Conservation (phyloP, 2,888 invertebrate genomes). For the Sthenelais limicola region DNA sequence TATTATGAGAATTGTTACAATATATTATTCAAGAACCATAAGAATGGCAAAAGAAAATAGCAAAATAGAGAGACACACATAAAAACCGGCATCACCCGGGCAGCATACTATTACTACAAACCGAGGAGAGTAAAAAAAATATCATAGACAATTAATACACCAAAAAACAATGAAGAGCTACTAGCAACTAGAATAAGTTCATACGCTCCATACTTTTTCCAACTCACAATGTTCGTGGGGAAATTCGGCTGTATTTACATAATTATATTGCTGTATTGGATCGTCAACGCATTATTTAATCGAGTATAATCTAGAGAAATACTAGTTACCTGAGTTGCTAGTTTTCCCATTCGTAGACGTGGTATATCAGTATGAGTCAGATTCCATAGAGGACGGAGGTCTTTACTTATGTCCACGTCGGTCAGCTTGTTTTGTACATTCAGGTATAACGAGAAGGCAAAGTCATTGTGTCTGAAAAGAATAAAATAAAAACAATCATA, state of each 20-base stretch:
- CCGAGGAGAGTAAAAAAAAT: no score
- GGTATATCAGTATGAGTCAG: constrained; percentile 88
- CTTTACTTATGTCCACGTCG: constrained; percentile 75
- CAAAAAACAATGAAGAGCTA: neutral
- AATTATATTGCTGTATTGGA: neutral
- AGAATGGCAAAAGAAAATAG: no score
- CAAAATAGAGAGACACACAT: no score
- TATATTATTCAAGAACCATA: no score
- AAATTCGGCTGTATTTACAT: no score
- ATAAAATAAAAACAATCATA: no score
- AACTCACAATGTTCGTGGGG: neutral
- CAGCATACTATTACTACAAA: no score
- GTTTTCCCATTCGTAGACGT: constrained; percentile 83
- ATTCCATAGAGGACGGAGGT: constrained; percentile 74
- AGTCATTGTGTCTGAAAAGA: constrained; percentile 64
- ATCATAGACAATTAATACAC: no score
- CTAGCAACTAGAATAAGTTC: neutral
- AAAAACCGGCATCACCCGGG: no score
- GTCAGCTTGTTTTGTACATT: constrained; percentile 56
- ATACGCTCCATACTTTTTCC: neutral
- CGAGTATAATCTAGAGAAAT: no score
- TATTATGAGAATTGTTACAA: no score
- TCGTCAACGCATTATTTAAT: no score
- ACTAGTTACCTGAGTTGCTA: constrained; percentile 85
- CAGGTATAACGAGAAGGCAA: constrained; percentile 57